Conservation (phyloP, 2,888 invertebrate species). For the Cerceris ruficornis region DNA sequence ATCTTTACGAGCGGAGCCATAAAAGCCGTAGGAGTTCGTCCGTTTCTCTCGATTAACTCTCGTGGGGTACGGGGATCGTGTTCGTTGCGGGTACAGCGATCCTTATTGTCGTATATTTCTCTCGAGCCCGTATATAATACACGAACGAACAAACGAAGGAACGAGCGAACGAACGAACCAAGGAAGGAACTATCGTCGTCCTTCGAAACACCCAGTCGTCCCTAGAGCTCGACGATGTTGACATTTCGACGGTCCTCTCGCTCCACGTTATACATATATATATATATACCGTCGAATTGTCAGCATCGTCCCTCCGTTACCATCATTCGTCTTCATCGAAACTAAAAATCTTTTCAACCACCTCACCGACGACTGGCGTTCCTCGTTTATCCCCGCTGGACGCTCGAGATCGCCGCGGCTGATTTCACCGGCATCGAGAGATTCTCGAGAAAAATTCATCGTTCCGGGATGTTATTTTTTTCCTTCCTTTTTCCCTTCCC, state of each 20-base stretch:
- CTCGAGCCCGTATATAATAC: slow-evolving; percentile 59
- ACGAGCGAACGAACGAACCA: slow-evolving; percentile 37
- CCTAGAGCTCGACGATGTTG: not conserved
- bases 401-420: no score
- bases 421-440: no score
- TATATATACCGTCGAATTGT: slow-evolving; percentile 11
- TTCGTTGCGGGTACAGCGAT: slow-evolving; percentile 58
- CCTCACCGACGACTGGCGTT: not conserved
- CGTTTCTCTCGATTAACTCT: slow-evolving; percentile 63
- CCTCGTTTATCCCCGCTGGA: not conserved
- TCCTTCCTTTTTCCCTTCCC: not conserved
- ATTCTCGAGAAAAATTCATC: not conserved
- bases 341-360: no score
- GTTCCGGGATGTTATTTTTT: not conserved
- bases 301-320: slow-evolving; percentile 1
- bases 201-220: slow-evolving; percentile 46
- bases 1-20: slow-evolving; percentile 67
- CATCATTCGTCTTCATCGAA: no score
- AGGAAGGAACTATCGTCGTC: slow-evolving; percentile 26
- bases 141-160: slow-evolving; percentile 25
- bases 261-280: not conserved
- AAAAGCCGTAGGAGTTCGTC: slow-evolving; percentile 71
- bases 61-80: slow-evolving; percentile 63
- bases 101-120: slow-evolving; percentile 67
- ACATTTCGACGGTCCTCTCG: not conserved